Evolutionary conservation across 2,888 invertebrate species (phyloP), one percentile per base, ranked within the genome.

Genomic region (Lasioglossum figueresi): DNA sequence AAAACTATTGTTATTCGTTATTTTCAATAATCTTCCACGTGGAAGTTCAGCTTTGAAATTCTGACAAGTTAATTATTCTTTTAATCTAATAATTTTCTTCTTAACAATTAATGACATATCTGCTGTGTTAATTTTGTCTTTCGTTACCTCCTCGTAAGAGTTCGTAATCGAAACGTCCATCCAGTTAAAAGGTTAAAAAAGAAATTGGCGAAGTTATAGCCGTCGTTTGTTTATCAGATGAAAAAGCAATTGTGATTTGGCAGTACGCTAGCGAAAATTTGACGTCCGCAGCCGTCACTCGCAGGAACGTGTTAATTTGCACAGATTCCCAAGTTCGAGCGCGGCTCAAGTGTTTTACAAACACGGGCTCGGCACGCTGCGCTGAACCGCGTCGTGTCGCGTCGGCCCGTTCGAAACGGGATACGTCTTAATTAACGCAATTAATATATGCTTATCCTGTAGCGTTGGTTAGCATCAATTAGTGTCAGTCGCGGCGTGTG

Each of bases 391-490:
- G 63, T 2, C 59, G 27, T 14, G 40, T 40, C 40, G 40, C 27
- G 31, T 27, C 63, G 63, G 16, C 63, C 63, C 63, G 31, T 63
- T 63, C 63, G 63, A 63, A 63, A 31, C 63, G 63, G 63, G 31
- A 63, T 63, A 63, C 63, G 31, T 63, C 63, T 63, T 63, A 63
- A 63, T 63, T 63, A 63, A 63, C 63, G 31, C 63, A 63, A 63
- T 71, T 43, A 71, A 71, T 71, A 43, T 43, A 43, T 75, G 59
- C 43, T 66, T 43, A 8, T 31, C 27, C 19, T 66, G n/a, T 34
- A 31, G 27, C 79, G 76, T 72, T 88, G 74, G 81, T 80, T 71
- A 70, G 63, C 76, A 84, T 81, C 77, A 76, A 81, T 84, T 84
- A 80, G 76, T 68, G 76, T 73, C 66, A 40, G 52, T 31, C 72